Percentiles rank a stretch among this genome's conserved stretches.
Conservation (phyloP, 2,113 vertebrate species). For the Poecilia latipinna region DNA sequence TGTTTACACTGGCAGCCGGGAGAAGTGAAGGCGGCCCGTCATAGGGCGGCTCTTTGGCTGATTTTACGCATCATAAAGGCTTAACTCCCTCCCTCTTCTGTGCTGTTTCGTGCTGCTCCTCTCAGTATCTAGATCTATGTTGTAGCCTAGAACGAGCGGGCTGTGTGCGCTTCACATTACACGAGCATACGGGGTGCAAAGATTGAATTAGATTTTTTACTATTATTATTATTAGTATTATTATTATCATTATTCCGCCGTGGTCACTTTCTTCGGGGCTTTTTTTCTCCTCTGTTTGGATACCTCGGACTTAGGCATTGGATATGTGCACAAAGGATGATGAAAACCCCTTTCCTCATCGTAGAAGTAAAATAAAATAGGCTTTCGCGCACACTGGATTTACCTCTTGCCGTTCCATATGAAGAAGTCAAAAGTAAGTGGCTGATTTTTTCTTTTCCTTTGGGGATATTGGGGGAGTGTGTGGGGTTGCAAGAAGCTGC, state of each 20-base stretch:
- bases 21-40: slow-evolving; percentile 38
- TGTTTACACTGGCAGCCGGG: slow-evolving; percentile 11
- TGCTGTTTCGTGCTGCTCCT: slow-evolving; percentile 41
- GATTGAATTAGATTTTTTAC: slow-evolving; percentile 34
- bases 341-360: slow-evolving; percentile 81
- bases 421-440: slow-evolving; percentile 88
- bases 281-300: slow-evolving; percentile 64
- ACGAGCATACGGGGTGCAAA: slow-evolving; percentile 24
- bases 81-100: slow-evolving; percentile 57
- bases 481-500: no score
- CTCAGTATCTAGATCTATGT: slow-evolving; percentile 43
- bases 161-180: slow-evolving; percentile 29
- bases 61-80: slow-evolving; percentile 63
- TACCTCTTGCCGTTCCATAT: slow-evolving; percentile 85
- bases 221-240: neutral
- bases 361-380: slow-evolving; percentile 86
- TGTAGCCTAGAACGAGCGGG: slow-evolving; percentile 33
- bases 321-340: slow-evolving; percentile 85
- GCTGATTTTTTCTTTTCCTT: neutral
- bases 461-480: neutral
- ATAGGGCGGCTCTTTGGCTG: slow-evolving; percentile 65
- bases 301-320: slow-evolving; percentile 74
- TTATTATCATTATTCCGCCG: neutral
- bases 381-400: slow-evolving; percentile 82
- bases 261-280: neutral